These are phyloP conservation scores for Drosophila nikananu DNA, from an alignment of 1,140 invertebrate species.

Conservation along the genomic window DNA sequence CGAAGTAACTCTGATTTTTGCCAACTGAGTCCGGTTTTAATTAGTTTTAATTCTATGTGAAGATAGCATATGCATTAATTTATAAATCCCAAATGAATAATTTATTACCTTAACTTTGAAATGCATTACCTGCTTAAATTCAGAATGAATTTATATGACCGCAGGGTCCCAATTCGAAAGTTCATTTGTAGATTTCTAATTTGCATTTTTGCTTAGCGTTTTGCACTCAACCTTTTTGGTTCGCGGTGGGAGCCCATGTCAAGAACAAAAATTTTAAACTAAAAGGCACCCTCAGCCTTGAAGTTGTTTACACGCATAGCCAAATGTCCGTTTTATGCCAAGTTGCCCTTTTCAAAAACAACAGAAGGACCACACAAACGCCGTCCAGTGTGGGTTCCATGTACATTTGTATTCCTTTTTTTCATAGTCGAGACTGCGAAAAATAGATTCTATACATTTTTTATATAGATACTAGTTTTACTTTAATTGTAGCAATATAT, in stretches of 20 bases:
- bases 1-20: background rate
- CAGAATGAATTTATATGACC: background rate
- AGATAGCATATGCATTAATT: background rate
- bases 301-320: conserved; percentile 34
- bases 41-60: background rate
- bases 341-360: conserved; percentile 40
- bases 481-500: background rate
- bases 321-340: conserved; percentile 18
- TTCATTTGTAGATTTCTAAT: conserved; percentile 27
- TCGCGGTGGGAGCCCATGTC: conserved; percentile 7
- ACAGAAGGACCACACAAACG: background rate
- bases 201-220: conserved; percentile 35
- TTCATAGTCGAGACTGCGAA: background rate
- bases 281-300: conserved; percentile 29
- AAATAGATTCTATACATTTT: background rate
- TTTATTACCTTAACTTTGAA: background rate
- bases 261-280: conserved; percentile 17
- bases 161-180: background rate
- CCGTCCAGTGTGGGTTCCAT: background rate
- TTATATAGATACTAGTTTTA: background rate
- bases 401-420: background rate
- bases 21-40: background rate
- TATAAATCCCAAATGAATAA: conserved; percentile 14
- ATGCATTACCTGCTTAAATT: background rate
- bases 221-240: conserved; percentile 24